phyloP scores from a whole-genome alignment of 2,888 invertebrate species.

The Drosophila dives region DNA sequence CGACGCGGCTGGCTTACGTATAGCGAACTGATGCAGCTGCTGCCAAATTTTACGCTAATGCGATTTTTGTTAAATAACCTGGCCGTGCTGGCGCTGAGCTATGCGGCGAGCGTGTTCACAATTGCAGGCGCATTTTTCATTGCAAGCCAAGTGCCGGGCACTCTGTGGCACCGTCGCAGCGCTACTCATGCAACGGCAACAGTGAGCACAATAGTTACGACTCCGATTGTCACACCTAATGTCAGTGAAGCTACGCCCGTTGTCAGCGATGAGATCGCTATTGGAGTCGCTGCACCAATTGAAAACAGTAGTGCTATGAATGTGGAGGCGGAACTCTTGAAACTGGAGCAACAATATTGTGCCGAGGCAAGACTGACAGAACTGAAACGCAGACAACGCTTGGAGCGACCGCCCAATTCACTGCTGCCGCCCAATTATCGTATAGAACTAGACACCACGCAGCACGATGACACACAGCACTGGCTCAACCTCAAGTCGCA shows the following conservation, averaged over 20 bases:
- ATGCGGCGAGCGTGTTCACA: slow-evolving; percentile 84
- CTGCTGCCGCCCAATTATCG: slow-evolving; percentile 45
- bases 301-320: slow-evolving; percentile 68
- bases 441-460: slow-evolving; percentile 26
- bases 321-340: slow-evolving; percentile 81
- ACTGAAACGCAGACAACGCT: slow-evolving; percentile 50
- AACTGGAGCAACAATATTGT: slow-evolving; percentile 77
- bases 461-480: slow-evolving; percentile 52
- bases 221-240: slow-evolving; percentile 36
- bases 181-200: slow-evolving; percentile 22
- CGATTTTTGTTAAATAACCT: slow-evolving; percentile 82
- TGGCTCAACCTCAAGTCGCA: slow-evolving; percentile 82
- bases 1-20: slow-evolving; percentile 93
- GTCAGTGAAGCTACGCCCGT: slow-evolving; percentile 41
- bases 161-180: slow-evolving; percentile 79
- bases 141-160: slow-evolving; percentile 86
- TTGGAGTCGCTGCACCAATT: slow-evolving; percentile 29
- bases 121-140: slow-evolving; percentile 85
- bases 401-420: slow-evolving; percentile 47
- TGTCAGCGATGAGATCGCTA: slow-evolving; percentile 2
- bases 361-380: slow-evolving; percentile 74
- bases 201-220: slow-evolving; percentile 18
- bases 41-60: slow-evolving; percentile 83
- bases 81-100: slow-evolving; percentile 83
- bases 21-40: slow-evolving; percentile 88